These are phyloP conservation scores for Drosophila lowei DNA, from an alignment of 1,140 invertebrate species.

Conservation along the genomic window DNA sequence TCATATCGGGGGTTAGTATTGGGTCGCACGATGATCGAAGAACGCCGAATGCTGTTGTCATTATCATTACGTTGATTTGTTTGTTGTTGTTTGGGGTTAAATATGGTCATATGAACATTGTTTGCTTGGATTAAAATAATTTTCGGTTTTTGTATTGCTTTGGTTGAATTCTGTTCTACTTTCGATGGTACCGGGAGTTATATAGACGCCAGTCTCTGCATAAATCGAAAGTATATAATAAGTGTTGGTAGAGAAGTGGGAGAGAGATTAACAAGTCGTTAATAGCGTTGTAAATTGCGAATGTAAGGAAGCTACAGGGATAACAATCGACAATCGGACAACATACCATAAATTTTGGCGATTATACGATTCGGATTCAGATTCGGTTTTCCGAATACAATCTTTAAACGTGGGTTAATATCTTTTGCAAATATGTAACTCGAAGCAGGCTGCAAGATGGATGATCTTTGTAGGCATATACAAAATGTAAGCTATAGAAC, in stretches of 20 bases:
- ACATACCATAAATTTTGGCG: too few species aligned
- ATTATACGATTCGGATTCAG: too few species aligned
- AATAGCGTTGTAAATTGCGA: conserved; percentile 41
- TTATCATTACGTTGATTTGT: background rate
- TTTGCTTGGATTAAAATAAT: conserved; percentile 30
- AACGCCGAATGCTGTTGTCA: conserved; percentile 3
- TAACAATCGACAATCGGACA: too few species aligned
- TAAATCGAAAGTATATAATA: conserved; percentile 40
- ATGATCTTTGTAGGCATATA: too few species aligned
- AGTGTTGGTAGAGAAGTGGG: conserved; percentile 59
- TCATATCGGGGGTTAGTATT: conserved; percentile 3
- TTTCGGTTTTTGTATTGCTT: conserved; percentile 29
- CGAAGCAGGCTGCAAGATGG: too few species aligned
- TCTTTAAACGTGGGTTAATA: too few species aligned
- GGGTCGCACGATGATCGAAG: background rate
- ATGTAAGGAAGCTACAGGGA: background rate
- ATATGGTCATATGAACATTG: conserved; percentile 27
- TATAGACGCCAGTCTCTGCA: conserved; percentile 83
- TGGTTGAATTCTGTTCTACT: conserved; percentile 49
- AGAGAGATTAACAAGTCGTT: conserved; percentile 72
- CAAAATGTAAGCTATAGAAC: too few species aligned
- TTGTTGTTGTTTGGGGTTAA: conserved; percentile 19
- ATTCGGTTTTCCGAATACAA: too few species aligned
- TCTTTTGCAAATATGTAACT: too few species aligned
- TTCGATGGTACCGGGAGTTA: conserved; percentile 79